Base-by-base conservation (phyloP, 2,797 vertebrate species). In the Alauda arvensis region DNA sequence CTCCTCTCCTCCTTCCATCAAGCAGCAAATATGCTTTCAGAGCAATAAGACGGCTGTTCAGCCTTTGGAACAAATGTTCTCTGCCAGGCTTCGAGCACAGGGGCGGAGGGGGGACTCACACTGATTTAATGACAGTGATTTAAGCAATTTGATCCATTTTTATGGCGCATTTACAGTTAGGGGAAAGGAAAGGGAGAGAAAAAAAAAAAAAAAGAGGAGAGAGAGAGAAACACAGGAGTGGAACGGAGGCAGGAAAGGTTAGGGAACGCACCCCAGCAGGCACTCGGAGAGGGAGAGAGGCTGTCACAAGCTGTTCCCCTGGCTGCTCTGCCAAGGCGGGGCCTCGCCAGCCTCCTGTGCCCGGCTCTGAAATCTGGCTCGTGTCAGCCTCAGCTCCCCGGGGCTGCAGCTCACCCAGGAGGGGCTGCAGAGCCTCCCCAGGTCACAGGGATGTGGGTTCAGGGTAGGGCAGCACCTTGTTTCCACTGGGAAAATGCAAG, bases 121-220 rank as follows among this genome's bases (percentile, higher is more conserved):
- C 93, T 91, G 92, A 94, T 93, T 94, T 95, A 95, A 95, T 95
- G 92, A 95, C 90, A 92, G 94, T 92, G 94, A 94, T 95, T 95
- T 94, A 94, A 94, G 94, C 94, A 94, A 94, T 95, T 95, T 94
- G 92, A 95, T 93, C 94, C 93, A 94, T 94, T 95, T 95, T 94
- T 94, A 94, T 91, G 93, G 94, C 28, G 86, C 93, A 94, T 94
- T 94, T 95, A 94, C 94, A 94, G 93, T 93, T 89, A 91, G 90
- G 45, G 90, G 66, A 87, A 92, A 82, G 31, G 55, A 3, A 37
- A n/a, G 19, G 19, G 2, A 6, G 25, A 79, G 63, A 10, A 8
- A 29, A 74, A 67, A 10, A 8, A 29, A 74, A 71, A 34, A 62
- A 52, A 77, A 55, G 11, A 33, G 31, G 67, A 60, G 94, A 89